A percentile compares a stretch with the other conserved stretches of the same genome.
Conservation (phyloP, 2,113 vertebrate species). For the Crotalus horridus region DNA sequence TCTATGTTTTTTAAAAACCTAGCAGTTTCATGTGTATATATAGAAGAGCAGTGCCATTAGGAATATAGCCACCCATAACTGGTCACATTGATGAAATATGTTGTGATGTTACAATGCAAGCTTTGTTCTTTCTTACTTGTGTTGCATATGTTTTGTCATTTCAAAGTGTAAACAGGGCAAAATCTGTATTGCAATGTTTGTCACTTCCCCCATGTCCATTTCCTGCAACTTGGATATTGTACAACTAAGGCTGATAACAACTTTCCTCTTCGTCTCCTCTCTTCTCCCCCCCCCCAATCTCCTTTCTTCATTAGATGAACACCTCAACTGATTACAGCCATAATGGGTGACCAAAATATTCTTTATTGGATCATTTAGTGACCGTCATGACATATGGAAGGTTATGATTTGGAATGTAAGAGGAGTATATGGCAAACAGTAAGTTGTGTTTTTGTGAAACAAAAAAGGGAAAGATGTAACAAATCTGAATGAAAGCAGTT, state of each 20-base stretch:
- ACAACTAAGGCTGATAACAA: not conserved
- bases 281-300: rapidly evolving
- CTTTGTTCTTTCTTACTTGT: not conserved
- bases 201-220: not conserved
- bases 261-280: not conserved
- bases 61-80: not conserved
- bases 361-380: not conserved
- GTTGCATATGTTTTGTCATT: not conserved
- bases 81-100: not conserved
- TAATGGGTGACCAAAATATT: not conserved
- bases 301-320: not conserved
- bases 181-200: not conserved
- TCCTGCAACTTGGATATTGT: not conserved
- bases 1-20: not conserved
- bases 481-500: not conserved
- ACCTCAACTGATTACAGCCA: not conserved
- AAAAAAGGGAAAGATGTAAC: not conserved
- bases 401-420: not conserved
- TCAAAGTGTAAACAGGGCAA: not conserved
- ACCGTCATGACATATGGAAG: too few species aligned
- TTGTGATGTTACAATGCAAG: not conserved
- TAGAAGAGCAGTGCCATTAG: not conserved
- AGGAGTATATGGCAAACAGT: not conserved
- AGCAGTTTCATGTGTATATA: not conserved
- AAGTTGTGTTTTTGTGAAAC: not conserved